These are phyloP conservation scores for Eulemur albifrons DNA, from an alignment of 2,797 vertebrate species.

Conservation along the genomic window DNA sequence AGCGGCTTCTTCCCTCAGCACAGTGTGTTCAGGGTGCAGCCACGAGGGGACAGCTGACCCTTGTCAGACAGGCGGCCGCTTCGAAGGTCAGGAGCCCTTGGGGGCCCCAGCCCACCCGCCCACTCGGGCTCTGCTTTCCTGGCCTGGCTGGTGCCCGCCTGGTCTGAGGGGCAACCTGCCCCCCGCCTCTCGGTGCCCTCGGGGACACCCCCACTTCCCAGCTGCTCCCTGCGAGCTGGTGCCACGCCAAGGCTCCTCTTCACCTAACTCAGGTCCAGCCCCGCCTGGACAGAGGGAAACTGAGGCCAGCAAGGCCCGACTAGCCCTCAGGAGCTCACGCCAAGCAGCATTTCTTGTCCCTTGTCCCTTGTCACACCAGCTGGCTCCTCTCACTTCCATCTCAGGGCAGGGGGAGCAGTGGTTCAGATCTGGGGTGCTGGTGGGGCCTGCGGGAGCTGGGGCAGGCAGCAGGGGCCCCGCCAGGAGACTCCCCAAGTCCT, in stretches of 20 bases:
- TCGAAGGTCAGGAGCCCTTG: not conserved
- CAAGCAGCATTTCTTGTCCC: not conserved
- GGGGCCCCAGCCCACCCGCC: not conserved
- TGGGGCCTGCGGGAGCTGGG: not conserved
- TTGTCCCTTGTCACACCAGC: not conserved
- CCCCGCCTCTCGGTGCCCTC: not conserved
- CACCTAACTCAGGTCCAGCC: not conserved
- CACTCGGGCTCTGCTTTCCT: not conserved
- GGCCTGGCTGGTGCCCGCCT: not conserved
- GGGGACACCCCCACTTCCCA: not conserved
- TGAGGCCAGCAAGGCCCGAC: not conserved
- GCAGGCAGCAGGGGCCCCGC: not conserved
- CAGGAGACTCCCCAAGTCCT: accelerated
- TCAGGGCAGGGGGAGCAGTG: not conserved
- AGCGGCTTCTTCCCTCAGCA: not conserved
- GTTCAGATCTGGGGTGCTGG: accelerated
- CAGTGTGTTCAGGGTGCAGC: accelerated
- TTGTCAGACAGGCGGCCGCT: not conserved
- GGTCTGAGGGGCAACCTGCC: not conserved
- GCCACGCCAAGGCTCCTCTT: not conserved
- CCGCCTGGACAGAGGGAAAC: not conserved
- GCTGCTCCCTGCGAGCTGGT: not conserved
- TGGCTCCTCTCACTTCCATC: not conserved
- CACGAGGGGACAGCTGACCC: too few relatives aligned
- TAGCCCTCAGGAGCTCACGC: accelerated